phyloP scores from a whole-genome alignment of 2,113 vertebrate genomes.

The Seriola aureovittata region DNA sequence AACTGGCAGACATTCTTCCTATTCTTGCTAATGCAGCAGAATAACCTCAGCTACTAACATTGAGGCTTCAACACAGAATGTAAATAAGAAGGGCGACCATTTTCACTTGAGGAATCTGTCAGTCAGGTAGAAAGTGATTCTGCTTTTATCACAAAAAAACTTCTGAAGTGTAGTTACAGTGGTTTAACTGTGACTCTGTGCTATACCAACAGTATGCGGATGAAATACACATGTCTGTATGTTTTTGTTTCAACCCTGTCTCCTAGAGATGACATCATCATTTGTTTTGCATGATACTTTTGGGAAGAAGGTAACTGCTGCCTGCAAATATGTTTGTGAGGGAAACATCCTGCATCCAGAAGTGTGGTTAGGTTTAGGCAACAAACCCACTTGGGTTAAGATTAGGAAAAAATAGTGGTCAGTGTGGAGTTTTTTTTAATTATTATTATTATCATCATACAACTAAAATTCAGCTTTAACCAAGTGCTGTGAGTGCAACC shows the following conservation, averaged over 20 bases:
- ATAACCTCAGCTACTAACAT: constrained; percentile 70
- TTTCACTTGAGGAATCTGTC: constrained; percentile 66
- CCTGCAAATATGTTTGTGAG: constrained; percentile 11
- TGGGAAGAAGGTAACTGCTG: constrained; percentile 6
- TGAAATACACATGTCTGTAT: constrained; percentile 38
- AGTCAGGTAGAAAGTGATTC: constrained; percentile 58
- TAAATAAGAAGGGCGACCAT: constrained; percentile 64
- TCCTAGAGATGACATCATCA: constrained; percentile 31
- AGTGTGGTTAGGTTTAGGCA: not conserved
- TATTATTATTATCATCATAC: not conserved
- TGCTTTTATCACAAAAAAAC: constrained; percentile 56
- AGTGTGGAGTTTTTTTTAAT: not conserved
- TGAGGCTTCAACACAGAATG: constrained; percentile 68
- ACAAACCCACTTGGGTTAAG: not conserved
- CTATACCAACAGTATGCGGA: constrained; percentile 1
- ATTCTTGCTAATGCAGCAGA: constrained; percentile 77
- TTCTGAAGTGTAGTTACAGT: constrained; percentile 20
- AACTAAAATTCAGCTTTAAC: constrained; percentile 6
- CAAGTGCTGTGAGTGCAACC: not conserved
- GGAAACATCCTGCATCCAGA: not conserved
- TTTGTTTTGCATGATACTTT: constrained; percentile 11
- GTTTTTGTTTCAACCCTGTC: constrained; percentile 29
- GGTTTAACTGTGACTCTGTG: constrained; percentile 44
- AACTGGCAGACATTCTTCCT: constrained; percentile 70
- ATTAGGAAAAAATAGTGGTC: not conserved